These are phyloP conservation scores for Drosophila gunungcola DNA, from an alignment of 1,140 invertebrate genomes.

Conservation along the genomic window DNA sequence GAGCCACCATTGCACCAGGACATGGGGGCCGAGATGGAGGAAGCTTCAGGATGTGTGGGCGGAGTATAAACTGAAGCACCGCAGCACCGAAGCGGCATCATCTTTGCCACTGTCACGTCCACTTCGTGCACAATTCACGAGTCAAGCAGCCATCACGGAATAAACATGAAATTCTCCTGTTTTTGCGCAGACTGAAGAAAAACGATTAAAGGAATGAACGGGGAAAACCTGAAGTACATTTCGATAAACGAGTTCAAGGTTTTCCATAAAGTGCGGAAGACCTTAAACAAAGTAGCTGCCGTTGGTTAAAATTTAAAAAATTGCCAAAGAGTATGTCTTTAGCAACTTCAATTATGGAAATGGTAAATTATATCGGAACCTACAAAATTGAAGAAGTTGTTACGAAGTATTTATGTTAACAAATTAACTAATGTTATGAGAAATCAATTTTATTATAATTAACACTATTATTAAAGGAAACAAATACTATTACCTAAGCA, in stretches of 20 bases:
- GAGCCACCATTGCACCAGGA: background rate
- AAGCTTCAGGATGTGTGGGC: background rate
- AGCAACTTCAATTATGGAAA: too few species aligned
- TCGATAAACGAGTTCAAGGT: slow-evolving; percentile 6
- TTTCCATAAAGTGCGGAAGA: background rate
- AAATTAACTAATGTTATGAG: too few species aligned
- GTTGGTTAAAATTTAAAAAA: background rate
- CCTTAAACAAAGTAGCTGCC: background rate
- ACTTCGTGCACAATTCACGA: slow-evolving; percentile 51
- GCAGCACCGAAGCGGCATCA: slow-evolving; percentile 23
- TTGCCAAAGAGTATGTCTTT: too few species aligned
- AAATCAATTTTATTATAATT: too few species aligned
- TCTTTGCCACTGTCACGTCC: slow-evolving; percentile 66
- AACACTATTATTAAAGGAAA: too few species aligned
- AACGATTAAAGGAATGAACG: slow-evolving; percentile 15
- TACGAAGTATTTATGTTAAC: too few species aligned
- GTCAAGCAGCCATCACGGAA: slow-evolving; percentile 27
- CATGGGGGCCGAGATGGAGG: background rate
- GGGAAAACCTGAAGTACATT: background rate
- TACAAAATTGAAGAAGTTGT: too few species aligned
- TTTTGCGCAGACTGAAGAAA: slow-evolving; percentile 20
- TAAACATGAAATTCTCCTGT: slow-evolving; percentile 37
- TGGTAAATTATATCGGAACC: too few species aligned
- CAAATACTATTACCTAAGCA: background rate
- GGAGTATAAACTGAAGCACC: background rate